Evolutionary conservation across 2,888 invertebrate species (phyloP).

Genomic region (Andrena dorsata): DNA sequence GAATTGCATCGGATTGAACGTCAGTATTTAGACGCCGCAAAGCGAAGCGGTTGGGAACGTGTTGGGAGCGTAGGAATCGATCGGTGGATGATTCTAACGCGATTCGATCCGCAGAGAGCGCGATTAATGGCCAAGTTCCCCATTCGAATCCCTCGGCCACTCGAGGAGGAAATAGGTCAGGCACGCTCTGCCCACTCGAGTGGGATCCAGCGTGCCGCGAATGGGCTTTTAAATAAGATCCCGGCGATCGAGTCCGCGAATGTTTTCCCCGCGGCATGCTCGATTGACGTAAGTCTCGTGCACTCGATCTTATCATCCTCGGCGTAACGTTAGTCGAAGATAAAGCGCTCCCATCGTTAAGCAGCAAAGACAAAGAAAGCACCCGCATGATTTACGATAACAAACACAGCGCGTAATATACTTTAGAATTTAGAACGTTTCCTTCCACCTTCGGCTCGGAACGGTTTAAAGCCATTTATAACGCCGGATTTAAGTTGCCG

Average conservation of each 20-base stretch:
- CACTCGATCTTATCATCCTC: slow-evolving; percentile 36
- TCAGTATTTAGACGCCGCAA: background rate
- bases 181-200: slow-evolving; percentile 57
- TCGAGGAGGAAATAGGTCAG: slow-evolving; percentile 67
- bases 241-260: slow-evolving; percentile 48
- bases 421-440: background rate
- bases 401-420: background rate
- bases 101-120: background rate
- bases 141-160: slow-evolving; percentile 21
- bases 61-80: background rate
- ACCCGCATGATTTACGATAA: slow-evolving; percentile 3
- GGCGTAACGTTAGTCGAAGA: slow-evolving; percentile 20
- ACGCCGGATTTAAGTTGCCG: background rate
- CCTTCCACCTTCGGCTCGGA: background rate
- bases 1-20: no score
- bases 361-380: slow-evolving; percentile 11
- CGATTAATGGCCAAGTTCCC: slow-evolving; percentile 44
- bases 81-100: slow-evolving; percentile 14
- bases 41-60: background rate
- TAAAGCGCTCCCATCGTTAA: slow-evolving; percentile 25
- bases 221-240: slow-evolving; percentile 62
- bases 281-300: slow-evolving; percentile 11
- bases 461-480: slow-evolving; percentile 15
- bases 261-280: slow-evolving; percentile 33
- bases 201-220: slow-evolving; percentile 58